Evolutionary conservation across 2,113 vertebrate species (phyloP).

Genomic region (Microtus oregoni): DNA sequence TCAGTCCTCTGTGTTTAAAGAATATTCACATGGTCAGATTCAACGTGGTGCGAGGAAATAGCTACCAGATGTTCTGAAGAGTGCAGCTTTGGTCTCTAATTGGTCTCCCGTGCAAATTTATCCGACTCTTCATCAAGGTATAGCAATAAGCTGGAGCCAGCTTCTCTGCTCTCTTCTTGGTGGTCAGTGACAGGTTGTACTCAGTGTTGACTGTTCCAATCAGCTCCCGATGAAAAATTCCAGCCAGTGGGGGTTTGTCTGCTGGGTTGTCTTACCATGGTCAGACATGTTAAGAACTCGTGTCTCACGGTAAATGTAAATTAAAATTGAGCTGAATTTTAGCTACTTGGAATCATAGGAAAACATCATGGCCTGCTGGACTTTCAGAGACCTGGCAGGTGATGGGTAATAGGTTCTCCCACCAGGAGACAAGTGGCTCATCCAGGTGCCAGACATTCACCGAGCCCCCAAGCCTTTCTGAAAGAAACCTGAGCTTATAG

Average conservation of each 20-base stretch:
- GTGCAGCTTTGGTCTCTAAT: conserved; percentile 56
- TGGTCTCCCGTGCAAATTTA: conserved; percentile 59
- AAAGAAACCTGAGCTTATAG: neutral
- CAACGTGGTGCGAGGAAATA: neutral
- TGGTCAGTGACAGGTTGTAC: neutral
- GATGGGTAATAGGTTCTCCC: neutral
- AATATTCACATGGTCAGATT: neutral
- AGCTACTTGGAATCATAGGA: conserved; percentile 3
- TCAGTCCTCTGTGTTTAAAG: conserved; percentile 15
- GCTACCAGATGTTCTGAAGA: conserved; percentile 48
- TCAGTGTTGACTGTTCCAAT: neutral
- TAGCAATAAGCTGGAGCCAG: conserved; percentile 21
- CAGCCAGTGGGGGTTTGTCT: neutral
- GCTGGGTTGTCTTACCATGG: neutral
- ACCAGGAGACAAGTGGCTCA: neutral
- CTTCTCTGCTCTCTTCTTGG: neutral
- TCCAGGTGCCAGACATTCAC: neutral
- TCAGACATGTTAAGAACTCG: conserved; percentile 48
- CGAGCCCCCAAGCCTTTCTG: neutral
- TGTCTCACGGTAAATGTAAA: conserved; percentile 57
- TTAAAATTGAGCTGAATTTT: conserved; percentile 63
- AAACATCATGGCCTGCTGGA: neutral
- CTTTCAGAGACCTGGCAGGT: neutral
- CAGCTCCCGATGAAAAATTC: neutral
- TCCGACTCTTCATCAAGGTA: conserved; percentile 42